A percentile compares a stretch with the other conserved stretches of the same genome.
Evolutionary conservation across 2,888 invertebrate genomes (phyloP).

Genomic region (Diadromus collaris): DNA sequence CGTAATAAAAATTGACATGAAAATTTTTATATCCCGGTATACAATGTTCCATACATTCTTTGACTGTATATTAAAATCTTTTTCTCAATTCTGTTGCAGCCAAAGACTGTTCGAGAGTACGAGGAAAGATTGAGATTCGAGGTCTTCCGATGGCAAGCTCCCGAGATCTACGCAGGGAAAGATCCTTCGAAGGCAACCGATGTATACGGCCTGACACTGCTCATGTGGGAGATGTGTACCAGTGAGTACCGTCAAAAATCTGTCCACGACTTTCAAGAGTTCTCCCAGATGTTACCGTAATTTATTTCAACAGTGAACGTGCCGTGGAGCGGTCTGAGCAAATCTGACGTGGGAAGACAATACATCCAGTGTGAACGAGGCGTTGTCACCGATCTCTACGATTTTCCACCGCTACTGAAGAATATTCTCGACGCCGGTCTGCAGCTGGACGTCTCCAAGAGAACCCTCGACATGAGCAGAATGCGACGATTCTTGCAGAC

Average conservation of each 20-base stretch:
- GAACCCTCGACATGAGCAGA: conserved; percentile 72
- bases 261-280: background rate
- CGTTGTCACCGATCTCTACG: conserved; percentile 66
- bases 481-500: conserved; percentile 72
- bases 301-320: conserved; percentile 63
- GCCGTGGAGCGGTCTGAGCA: conserved; percentile 71
- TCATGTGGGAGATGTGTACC: conserved; percentile 77
- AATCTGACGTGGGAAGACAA: conserved; percentile 69
- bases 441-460: conserved; percentile 70
- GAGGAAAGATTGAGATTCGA: conserved; percentile 71
- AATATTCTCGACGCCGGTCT: conserved; percentile 72
- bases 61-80: too few species aligned
- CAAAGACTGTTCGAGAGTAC: conserved; percentile 64
- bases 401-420: conserved; percentile 71
- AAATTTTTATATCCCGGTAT: too few species aligned
- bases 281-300: background rate
- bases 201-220: conserved; percentile 72
- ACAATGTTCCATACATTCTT: too few species aligned
- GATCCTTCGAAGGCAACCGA: conserved; percentile 68
- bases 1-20: too few species aligned
- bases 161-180: conserved; percentile 68
- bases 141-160: conserved; percentile 74
- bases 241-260: conserved; percentile 60
- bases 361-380: conserved; percentile 68
- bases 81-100: conserved; percentile 58